These are phyloP conservation scores for Odontomyia ornata DNA, from an alignment of 2,888 invertebrate species.

Conservation along the genomic window DNA sequence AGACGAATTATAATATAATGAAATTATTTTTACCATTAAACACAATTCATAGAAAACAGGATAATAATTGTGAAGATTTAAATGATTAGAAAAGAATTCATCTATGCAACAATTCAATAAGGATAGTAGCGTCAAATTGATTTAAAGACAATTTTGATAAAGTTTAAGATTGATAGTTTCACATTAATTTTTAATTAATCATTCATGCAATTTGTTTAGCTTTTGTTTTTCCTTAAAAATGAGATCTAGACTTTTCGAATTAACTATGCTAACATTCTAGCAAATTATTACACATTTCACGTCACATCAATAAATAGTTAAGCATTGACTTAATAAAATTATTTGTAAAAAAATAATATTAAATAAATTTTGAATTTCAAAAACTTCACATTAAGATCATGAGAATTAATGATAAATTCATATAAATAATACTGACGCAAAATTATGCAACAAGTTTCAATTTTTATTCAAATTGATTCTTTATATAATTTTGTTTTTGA, in stretches of 20 bases:
- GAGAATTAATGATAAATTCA: background rate
- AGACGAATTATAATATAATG: background rate
- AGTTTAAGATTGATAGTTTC: background rate
- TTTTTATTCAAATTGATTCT: background rate
- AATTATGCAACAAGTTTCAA: background rate
- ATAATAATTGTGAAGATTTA: conserved; percentile 39
- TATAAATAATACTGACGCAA: conserved; percentile 29
- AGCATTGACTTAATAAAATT: background rate
- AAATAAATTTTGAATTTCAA: conserved; percentile 4
- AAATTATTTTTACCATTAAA: conserved; percentile 8
- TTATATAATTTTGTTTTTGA: background rate
- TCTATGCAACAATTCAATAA: background rate
- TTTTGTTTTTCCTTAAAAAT: background rate
- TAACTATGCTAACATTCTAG: background rate
- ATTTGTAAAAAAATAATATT: background rate
- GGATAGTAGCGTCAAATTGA: background rate
- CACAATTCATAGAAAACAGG: conserved; percentile 7
- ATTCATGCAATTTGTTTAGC: background rate
- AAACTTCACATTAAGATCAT: background rate
- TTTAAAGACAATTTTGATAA: background rate
- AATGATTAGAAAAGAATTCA: background rate
- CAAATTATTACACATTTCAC: too few relatives aligned
- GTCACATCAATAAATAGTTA: too few relatives aligned
- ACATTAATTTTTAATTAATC: background rate
- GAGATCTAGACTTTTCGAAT: conserved; percentile 7